Evolutionary conservation across 2,797 vertebrate species (phyloP), one percentile per base, ranked within the genome.

Genomic region (Coregonus suidteri): DNA sequence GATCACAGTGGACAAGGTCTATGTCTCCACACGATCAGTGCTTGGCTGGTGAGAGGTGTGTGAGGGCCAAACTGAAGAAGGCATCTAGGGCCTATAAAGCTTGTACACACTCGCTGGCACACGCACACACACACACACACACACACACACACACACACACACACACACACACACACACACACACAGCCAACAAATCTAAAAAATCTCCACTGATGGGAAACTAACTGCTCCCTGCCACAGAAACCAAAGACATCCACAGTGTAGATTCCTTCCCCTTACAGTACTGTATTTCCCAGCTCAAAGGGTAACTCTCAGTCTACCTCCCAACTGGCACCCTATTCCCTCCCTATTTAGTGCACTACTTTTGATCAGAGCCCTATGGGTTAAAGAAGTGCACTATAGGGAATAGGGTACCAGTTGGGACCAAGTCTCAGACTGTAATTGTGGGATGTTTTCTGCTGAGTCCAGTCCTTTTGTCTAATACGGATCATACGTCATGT

Each of bases 211-310:
- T 20, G 53, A 53, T 37, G 16, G 73, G 72, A 77, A 47, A n/a
- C 20, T 9, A 18, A 25, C 53, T 14, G 70, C 25, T 52, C 53
- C 52, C 53, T 54, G 34, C 67, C 41, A 9, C 74, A 76, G 18
- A 80, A 54, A 52, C 20, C 54, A 3, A 14, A 65, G 53, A 66
- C 56, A 82, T 84, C 82, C 79, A 76, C 74, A 30, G 70, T 81
- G 68, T 75, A 79, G 52, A 78, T 76, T 35, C 35, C 3, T 31
- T 75, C 69, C 54, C 52, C 76, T 82, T 77, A 67, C 73, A 66
- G 25, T 15, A 66, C 30, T 3, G 35, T 3, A 0, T 76, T 20
- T 73, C 74, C 3, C 14, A 66, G 76, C 73, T 81, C 75, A 78
- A 75, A 75, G 59, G 81, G 76, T 67, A 73, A 4, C 30, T 75